phyloP scores from a whole-genome alignment of 2,797 vertebrate species.

The Babyrousa celebensis region DNA sequence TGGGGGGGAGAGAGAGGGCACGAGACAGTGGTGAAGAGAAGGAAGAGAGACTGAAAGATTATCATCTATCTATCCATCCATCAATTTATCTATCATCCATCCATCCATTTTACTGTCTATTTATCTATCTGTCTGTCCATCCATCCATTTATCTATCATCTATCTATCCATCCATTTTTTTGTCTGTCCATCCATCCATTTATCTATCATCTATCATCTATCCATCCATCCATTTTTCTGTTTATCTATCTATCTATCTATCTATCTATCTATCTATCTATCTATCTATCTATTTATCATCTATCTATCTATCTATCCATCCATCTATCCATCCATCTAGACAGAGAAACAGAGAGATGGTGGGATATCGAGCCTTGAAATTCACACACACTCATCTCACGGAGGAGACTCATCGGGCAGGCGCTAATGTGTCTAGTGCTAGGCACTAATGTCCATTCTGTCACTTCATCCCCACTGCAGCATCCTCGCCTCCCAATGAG shows the following conservation, averaged over 20 bases:
- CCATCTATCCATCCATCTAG: not conserved
- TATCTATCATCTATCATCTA: not conserved
- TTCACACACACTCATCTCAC: not conserved
- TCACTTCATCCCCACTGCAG: not conserved
- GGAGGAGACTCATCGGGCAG: accelerated
- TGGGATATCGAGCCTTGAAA: not conserved
- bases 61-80: not conserved
- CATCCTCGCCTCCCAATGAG: not conserved
- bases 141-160: not conserved
- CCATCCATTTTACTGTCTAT: not conserved
- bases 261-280: not conserved
- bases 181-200: not conserved
- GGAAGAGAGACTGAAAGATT: not conserved
- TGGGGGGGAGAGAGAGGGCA: not conserved
- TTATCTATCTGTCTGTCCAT: not conserved
- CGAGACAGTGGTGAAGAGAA: not conserved
- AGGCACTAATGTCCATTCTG: not conserved
- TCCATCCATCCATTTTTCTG: too few relatives aligned
- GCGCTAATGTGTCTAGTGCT: not conserved
- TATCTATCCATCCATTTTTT: not conserved
- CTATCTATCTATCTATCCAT: not conserved
- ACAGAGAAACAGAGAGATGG: not conserved
- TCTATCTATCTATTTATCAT: not conserved
- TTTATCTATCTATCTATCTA: not conserved
- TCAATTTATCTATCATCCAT: not conserved